phyloP scores from a whole-genome alignment of 2,797 vertebrate genomes.

The Coccyzus lansbergi region DNA sequence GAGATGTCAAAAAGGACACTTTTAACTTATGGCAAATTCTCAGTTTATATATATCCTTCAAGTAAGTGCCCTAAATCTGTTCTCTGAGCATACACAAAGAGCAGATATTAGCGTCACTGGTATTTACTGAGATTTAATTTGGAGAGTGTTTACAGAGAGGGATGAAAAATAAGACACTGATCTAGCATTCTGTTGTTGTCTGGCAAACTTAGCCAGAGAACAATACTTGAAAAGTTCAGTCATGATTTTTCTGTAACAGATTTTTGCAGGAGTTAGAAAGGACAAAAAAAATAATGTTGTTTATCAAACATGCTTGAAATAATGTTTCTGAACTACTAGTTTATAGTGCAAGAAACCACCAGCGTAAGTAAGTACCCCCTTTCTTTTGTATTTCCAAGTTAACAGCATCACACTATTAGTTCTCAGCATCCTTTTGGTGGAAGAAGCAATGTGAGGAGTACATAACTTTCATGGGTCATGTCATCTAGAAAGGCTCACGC shows the following conservation, averaged over 20 bases:
- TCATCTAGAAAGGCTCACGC: background rate
- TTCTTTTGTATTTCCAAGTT: slow-evolving; percentile 9
- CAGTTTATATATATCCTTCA: background rate
- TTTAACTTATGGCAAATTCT: background rate
- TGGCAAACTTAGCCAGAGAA: background rate
- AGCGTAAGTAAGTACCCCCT: background rate
- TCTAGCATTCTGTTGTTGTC: background rate
- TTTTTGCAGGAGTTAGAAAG: background rate
- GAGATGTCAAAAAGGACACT: background rate
- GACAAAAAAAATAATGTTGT: background rate
- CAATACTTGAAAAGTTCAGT: background rate
- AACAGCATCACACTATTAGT: background rate
- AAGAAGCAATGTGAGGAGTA: background rate
- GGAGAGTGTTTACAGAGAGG: background rate
- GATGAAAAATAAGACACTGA: background rate
- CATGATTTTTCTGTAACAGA: background rate
- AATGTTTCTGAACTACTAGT: background rate
- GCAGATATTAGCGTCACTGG: background rate
- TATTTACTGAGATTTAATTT: slow-evolving; percentile 18
- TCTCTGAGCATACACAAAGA: background rate
- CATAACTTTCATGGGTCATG: slow-evolving; percentile 6
- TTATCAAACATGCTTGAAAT: background rate
- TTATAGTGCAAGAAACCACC: background rate
- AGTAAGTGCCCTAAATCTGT: slow-evolving; percentile 15
- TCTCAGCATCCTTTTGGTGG: slow-evolving; percentile 23